Evolutionary conservation across 2,113 vertebrate genomes (phyloP).

Genomic region (Carassius carassius): DNA sequence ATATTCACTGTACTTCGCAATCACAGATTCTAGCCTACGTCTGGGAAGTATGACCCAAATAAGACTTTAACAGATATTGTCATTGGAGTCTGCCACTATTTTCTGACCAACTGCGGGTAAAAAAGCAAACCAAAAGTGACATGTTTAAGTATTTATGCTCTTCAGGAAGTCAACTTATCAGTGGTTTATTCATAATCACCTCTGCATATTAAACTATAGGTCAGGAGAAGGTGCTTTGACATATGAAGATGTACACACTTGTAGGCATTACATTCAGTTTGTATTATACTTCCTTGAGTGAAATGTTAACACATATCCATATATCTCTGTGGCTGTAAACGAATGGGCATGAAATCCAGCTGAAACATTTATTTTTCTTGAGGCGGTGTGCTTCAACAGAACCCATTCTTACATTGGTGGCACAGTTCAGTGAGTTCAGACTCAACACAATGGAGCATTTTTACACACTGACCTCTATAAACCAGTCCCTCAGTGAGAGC

Average conservation of each 20-base stretch:
- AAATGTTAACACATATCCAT: constrained; percentile 6
- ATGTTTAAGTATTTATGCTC: neutral
- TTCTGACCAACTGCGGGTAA: too few species aligned
- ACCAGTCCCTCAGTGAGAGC: constrained; percentile 42
- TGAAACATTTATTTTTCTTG: constrained; percentile 49
- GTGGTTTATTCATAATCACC: neutral
- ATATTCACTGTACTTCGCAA: too few species aligned
- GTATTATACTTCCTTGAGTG: neutral
- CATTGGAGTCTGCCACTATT: too few species aligned
- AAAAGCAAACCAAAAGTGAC: neutral
- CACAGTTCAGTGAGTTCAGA: constrained; percentile 55
- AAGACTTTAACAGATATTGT: too few species aligned
- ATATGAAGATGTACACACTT: neutral
- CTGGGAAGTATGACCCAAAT: too few species aligned
- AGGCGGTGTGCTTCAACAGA: constrained; percentile 41
- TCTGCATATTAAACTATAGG: neutral
- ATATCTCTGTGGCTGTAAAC: neutral
- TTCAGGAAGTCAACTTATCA: neutral
- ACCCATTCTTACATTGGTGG: constrained; percentile 49
- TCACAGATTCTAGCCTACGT: too few species aligned
- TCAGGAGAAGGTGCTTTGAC: neutral
- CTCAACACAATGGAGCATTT: constrained; percentile 52
- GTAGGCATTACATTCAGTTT: neutral
- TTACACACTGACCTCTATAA: constrained; percentile 43
- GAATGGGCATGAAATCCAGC: constrained; percentile 47